Evolutionary conservation across 2,888 invertebrate genomes (phyloP).

Genomic region (Cistogaster globosa): DNA sequence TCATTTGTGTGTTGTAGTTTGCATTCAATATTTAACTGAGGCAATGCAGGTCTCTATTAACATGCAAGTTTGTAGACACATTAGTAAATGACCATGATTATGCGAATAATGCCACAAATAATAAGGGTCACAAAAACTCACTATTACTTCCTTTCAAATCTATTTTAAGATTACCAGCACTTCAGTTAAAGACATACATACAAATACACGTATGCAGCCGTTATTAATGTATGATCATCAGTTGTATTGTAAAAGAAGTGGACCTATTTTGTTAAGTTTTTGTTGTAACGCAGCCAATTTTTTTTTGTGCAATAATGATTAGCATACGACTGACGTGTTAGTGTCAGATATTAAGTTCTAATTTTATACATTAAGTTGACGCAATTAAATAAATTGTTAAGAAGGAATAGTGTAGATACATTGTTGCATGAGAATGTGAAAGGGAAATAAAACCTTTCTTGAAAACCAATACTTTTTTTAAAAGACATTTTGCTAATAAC

Average conservation of each 20-base stretch:
- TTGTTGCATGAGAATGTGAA: conserved; percentile 32
- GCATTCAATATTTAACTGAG: neutral
- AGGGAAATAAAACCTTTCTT: too few relatives aligned
- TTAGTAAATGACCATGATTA: conserved; percentile 71
- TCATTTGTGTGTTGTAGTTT: conserved; percentile 42
- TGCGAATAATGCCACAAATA: conserved; percentile 66
- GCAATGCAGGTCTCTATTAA: neutral
- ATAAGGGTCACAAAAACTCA: conserved; percentile 69
- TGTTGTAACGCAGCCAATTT: conserved; percentile 36
- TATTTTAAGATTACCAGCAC: conserved; percentile 65
- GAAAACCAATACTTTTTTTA: neutral
- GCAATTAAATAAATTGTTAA: conserved; percentile 40
- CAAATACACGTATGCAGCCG: conserved; percentile 17
- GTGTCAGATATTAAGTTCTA: conserved; percentile 59
- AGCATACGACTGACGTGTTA: conserved; percentile 61
- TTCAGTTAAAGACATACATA: neutral
- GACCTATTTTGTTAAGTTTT: neutral
- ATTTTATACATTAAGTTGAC: conserved; percentile 41
- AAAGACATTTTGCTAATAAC: too few relatives aligned
- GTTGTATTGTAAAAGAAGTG: conserved; percentile 38
- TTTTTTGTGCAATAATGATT: conserved; percentile 62
- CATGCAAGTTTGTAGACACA: conserved; percentile 38
- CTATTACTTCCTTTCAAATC: conserved; percentile 67
- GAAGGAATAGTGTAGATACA: neutral
- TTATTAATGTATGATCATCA: conserved; percentile 62